phyloP scores from a whole-genome alignment of 2,888 invertebrate species.

The Agriopis aurantiaria region DNA sequence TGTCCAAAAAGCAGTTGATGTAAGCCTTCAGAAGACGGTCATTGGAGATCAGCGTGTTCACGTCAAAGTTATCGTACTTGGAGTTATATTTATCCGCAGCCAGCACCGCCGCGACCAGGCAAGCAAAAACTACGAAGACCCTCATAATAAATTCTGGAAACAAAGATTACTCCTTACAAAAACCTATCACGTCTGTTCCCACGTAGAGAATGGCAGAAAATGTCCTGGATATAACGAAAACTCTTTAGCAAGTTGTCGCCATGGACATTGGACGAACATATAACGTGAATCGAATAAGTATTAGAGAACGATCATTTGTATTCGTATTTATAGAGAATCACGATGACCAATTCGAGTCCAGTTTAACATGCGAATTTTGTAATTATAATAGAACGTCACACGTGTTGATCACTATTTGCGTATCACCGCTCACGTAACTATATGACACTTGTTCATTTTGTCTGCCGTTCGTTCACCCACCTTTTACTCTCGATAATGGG shows the following conservation, averaged over 20 bases:
- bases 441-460: slow-evolving; percentile 55
- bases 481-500: slow-evolving; percentile 79
- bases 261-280: slow-evolving; percentile 57
- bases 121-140: slow-evolving; percentile 65
- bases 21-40: slow-evolving; percentile 90
- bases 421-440: slow-evolving; percentile 61
- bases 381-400: slow-evolving; percentile 30
- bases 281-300: slow-evolving; percentile 64
- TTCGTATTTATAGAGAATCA: slow-evolving; percentile 34
- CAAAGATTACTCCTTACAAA: slow-evolving; percentile 44
- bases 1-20: slow-evolving; percentile 89
- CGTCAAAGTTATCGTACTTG: slow-evolving; percentile 91
- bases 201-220: slow-evolving; percentile 53
- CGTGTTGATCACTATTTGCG: slow-evolving; percentile 42
- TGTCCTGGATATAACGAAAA: slow-evolving; percentile 59
- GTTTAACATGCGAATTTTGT: slow-evolving; percentile 23
- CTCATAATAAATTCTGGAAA: slow-evolving; percentile 70
- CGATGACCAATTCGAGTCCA: slow-evolving; percentile 18
- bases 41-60: slow-evolving; percentile 89
- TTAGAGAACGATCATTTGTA: slow-evolving; percentile 24
- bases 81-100: slow-evolving; percentile 87
- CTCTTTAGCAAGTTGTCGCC: slow-evolving; percentile 55
- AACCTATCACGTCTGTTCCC: slow-evolving; percentile 48
- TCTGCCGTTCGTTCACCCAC: slow-evolving; percentile 74
- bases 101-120: slow-evolving; percentile 65